Evolutionary conservation across 1,140 invertebrate species (phyloP).

Genomic region (Pissodes strobi): DNA sequence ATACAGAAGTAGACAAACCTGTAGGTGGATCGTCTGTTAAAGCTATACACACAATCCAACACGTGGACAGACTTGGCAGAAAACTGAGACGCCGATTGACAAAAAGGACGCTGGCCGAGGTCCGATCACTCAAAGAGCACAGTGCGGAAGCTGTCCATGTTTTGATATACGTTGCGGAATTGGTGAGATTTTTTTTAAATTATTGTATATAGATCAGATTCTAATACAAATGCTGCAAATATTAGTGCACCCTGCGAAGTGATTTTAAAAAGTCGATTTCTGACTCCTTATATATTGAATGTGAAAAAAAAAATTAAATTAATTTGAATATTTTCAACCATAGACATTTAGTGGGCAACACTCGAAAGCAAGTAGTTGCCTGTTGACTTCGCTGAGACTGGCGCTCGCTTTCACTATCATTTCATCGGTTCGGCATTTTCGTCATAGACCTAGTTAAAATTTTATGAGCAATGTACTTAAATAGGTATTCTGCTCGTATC

Average conservation of each 20-base stretch:
- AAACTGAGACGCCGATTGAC: slow-evolving; percentile 74
- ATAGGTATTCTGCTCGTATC: too few species aligned
- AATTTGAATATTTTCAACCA: too few species aligned
- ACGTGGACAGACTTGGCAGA: slow-evolving; percentile 71
- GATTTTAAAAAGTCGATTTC: background rate
- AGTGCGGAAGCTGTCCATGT: slow-evolving; percentile 77
- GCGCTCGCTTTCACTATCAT: too few species aligned
- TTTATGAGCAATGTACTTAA: too few species aligned
- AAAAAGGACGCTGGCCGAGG: slow-evolving; percentile 72
- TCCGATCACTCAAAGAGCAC: slow-evolving; percentile 74
- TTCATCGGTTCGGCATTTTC: background rate
- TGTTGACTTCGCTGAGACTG: too few species aligned
- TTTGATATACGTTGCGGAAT: slow-evolving; percentile 72
- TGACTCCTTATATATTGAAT: background rate
- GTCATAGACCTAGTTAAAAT: too few species aligned
- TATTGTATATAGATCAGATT: background rate
- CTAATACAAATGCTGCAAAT: background rate
- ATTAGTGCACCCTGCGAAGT: background rate
- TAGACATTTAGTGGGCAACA: too few species aligned
- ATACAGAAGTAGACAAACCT: slow-evolving; percentile 16
- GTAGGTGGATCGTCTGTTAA: slow-evolving; percentile 55
- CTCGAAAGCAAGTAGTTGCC: too few species aligned
- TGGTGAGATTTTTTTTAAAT: too few species aligned
- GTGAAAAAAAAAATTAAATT: too few species aligned
- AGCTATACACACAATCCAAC: slow-evolving; percentile 72